Percentiles rank a stretch among this genome's conserved stretches.
Conservation (phyloP, 2,797 vertebrate species). For the Danio aesculapii region DNA sequence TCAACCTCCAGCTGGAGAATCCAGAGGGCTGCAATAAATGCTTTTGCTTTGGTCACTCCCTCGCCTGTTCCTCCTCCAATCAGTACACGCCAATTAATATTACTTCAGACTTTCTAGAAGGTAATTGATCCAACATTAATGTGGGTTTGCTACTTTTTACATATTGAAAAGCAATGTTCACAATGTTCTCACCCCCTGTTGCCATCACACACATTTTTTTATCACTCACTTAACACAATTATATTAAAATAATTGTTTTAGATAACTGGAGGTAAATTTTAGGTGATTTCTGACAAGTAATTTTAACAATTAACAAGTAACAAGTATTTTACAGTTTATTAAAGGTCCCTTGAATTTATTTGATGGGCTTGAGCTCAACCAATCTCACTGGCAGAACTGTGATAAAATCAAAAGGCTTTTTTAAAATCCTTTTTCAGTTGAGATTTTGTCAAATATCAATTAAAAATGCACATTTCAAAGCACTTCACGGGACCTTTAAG, state of each 20-base stretch:
- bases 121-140: conserved; percentile 69
- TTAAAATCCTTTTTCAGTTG: too few relatives aligned
- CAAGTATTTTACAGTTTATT: too few relatives aligned
- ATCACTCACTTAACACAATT: neutral
- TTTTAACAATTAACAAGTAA: neutral
- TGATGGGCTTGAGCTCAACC: too few relatives aligned
- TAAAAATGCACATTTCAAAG: too few relatives aligned
- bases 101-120: conserved; percentile 82
- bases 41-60: conserved; percentile 93
- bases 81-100: conserved; percentile 75
- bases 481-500: neutral
- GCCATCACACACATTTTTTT: neutral
- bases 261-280: neutral
- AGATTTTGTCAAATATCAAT: too few relatives aligned
- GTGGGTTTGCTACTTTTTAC: neutral
- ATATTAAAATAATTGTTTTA: too few relatives aligned
- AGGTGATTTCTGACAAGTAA: neutral
- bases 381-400: too few relatives aligned
- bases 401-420: too few relatives aligned
- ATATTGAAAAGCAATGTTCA: neutral
- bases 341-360: too few relatives aligned
- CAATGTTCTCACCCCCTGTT: neutral
- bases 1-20: conserved; percentile 84
- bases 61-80: conserved; percentile 77
- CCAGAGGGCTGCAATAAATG: conserved; percentile 85